Evolutionary conservation across 2,888 invertebrate species (phyloP), one percentile per base, ranked within the genome.

Genomic region (Meiosimyza platycephala): DNA sequence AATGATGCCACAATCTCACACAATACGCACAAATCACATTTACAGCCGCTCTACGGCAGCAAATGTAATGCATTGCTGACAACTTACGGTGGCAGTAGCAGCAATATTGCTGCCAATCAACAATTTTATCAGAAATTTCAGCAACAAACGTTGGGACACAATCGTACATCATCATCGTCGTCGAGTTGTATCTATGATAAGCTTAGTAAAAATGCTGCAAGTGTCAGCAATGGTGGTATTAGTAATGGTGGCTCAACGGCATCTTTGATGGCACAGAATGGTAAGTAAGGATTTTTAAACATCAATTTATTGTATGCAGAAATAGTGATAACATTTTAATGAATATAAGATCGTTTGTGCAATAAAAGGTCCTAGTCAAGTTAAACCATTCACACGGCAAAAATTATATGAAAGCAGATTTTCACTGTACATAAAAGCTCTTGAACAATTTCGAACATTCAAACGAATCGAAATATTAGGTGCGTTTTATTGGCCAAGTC

Each of bases 91-190:
- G 81, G 82, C 65, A 83, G 80, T 77, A 84, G 76, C 73, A 78
- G 67, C 71, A 83, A 80, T 73, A 81, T 82, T 67, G 74, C 76
- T 52, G 66, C 78, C 40, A 70, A 70, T 47, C 80, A 78, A 63
- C 81, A 81, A 48, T 80, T 81, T 75, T 83, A 83, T 76, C 84
- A 84, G 75, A 82, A 84, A 75, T 82, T 78, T 62, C 74, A 74
- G 48, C 78, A 78, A 74, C 63, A 71, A 68, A 73, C 75, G 63
- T 60, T 72, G 68, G 75, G 54, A 59, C 55, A 76, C 78, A 75
- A 81, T 79, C 71, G 81, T 76, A 66, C 78, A 71, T 54, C 76
- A 11, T 78, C 78, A 0, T 80, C 79, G 9, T 81, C 82, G 12
- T 81, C 81, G 48, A 80, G 78, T 72, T 82, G 83, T 72, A 76